These are phyloP conservation scores for Lagopus muta DNA, from an alignment of 2,113 vertebrate genomes.

Conservation along the genomic window DNA sequence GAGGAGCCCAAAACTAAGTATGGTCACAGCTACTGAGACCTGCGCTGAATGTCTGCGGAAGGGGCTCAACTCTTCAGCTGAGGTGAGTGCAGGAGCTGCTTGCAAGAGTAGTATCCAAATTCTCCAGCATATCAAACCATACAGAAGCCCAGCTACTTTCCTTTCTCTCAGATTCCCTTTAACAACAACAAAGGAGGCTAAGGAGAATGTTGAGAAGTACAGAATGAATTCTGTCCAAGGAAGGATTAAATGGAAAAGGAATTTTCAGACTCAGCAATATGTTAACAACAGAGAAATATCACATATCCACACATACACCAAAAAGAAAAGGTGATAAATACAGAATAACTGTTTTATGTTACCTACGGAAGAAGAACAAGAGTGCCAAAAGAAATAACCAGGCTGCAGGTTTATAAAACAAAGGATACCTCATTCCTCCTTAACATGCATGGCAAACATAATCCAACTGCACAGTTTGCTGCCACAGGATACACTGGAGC, in stretches of 20 bases:
- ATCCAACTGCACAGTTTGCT: neutral
- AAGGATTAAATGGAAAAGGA: neutral
- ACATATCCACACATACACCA: neutral
- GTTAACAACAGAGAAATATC: neutral
- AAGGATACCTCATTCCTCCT: neutral
- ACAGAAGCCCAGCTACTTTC: neutral
- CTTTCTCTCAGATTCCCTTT: neutral
- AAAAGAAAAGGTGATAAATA: neutral
- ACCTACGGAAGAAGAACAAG: neutral
- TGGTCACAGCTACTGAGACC: neutral
- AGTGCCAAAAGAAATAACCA: neutral
- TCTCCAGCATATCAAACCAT: neutral
- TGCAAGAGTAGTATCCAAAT: neutral
- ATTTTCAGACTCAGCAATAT: neutral
- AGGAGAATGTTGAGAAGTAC: neutral
- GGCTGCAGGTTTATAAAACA: neutral
- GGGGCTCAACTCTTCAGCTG: neutral
- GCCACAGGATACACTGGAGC: neutral
- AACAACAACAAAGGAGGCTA: neutral
- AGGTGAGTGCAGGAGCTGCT: neutral
- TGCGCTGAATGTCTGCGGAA: fast-evolving
- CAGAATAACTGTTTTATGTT: neutral
- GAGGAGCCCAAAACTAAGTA: neutral
- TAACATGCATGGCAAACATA: neutral
- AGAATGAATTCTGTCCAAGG: neutral